These are phyloP conservation scores for Nomada flava DNA, from an alignment of 2,888 invertebrate species.

Conservation along the genomic window DNA sequence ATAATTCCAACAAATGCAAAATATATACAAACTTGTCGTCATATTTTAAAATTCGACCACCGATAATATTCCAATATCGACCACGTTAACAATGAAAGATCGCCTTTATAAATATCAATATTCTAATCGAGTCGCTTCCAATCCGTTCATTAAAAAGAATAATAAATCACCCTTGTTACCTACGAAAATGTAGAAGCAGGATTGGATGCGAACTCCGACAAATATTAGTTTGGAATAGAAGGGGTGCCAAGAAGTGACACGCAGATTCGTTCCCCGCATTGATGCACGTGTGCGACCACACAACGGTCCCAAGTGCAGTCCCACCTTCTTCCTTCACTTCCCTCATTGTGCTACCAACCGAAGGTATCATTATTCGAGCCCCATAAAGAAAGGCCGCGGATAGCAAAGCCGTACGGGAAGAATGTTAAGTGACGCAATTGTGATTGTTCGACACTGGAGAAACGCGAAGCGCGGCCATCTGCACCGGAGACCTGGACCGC, in stretches of 20 bases:
- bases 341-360: constrained; percentile 66
- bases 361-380: constrained; percentile 77
- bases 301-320: constrained; percentile 43
- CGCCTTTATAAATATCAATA: constrained; percentile 46
- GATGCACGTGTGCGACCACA: constrained; percentile 52
- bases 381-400: constrained; percentile 69
- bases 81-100: constrained; percentile 29
- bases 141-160: neutral
- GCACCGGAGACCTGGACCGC: constrained; percentile 64
- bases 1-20: too few relatives aligned
- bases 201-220: too few relatives aligned
- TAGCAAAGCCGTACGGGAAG: constrained; percentile 65
- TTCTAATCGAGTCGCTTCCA: neutral
- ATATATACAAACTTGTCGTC: too few relatives aligned
- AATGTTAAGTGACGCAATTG: constrained; percentile 74
- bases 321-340: constrained; percentile 67
- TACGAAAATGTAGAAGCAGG: too few relatives aligned
- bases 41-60: too few relatives aligned
- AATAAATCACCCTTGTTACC: neutral
- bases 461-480: constrained; percentile 69
- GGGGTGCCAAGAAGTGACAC: constrained; percentile 14
- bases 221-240: constrained; percentile 8
- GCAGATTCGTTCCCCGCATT: neutral
- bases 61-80: too few relatives aligned
- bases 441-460: constrained; percentile 67